Evolutionary conservation across 37 sponge, comb jelly and placozoan genomes (phyloP).

Genomic region (Oopsacas minuta): DNA sequence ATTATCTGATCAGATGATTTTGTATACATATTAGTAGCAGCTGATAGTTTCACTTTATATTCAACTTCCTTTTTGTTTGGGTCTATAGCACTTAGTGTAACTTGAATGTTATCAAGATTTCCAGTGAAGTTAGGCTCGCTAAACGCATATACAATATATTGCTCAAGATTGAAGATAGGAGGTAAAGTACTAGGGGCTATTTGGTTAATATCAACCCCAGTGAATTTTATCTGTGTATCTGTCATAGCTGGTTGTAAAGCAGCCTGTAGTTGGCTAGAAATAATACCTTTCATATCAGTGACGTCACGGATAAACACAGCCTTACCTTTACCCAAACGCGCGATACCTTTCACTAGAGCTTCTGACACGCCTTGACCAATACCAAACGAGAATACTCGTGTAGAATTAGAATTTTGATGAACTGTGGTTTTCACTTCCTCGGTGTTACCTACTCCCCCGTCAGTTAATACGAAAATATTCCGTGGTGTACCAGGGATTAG

Average conservation of each 20-base stretch:
- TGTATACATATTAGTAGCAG: background rate
- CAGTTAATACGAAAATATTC: conserved; percentile 49
- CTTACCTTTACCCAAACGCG: conserved; percentile 54
- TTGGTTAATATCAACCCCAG: background rate
- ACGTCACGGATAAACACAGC: conserved; percentile 39
- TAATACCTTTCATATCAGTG: background rate
- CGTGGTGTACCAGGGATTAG: conserved; percentile 19
- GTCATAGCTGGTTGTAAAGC: conserved; percentile 24
- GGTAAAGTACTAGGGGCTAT: conserved; percentile 28
- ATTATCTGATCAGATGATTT: background rate
- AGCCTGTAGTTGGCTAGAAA: conserved; percentile 18
- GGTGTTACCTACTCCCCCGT: conserved; percentile 48
- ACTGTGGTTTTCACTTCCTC: conserved; percentile 27
- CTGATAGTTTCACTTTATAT: background rate
- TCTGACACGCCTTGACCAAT: conserved; percentile 75
- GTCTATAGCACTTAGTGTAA: background rate
- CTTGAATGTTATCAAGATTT: background rate
- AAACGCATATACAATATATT: conserved; percentile 32
- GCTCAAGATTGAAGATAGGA: conserved; percentile 37
- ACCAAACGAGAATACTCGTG: conserved; percentile 50
- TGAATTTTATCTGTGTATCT: background rate
- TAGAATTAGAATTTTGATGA: conserved; percentile 23
- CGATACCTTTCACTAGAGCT: conserved; percentile 62
- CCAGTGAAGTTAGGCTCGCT: background rate
- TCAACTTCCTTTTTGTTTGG: background rate